A percentile compares a stretch with the other conserved stretches of the same genome.
Conservation (phyloP, 2,113 vertebrate species). For the Poeciliopsis retropinna region DNA sequence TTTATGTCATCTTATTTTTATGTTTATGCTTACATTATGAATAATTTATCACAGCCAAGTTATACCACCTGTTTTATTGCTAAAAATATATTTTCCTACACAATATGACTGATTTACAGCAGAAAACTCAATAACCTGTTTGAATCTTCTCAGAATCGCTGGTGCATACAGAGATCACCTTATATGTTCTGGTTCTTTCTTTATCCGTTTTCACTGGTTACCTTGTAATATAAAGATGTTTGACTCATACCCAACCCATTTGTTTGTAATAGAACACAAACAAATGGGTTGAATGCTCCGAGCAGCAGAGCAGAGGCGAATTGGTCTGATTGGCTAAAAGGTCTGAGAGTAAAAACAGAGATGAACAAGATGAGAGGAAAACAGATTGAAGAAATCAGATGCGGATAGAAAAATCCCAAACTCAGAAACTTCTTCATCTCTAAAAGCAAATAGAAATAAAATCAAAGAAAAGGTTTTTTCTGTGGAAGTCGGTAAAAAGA, state of each 20-base stretch:
- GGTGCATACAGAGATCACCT: no score
- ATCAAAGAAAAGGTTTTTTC: neutral
- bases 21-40: neutral
- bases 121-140: neutral
- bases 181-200: no score
- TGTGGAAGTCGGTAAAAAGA: no score
- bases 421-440: neutral
- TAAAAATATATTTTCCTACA: neutral
- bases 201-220: neutral
- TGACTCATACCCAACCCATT: no score
- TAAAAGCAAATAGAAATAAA: neutral
- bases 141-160: no score
- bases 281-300: slow-evolving; percentile 5
- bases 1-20: neutral
- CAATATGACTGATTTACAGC: neutral
- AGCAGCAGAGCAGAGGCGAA: neutral
- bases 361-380: neutral
- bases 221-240: neutral
- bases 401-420: slow-evolving; percentile 5
- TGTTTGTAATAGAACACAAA: neutral
- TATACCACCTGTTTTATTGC: neutral
- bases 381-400: neutral
- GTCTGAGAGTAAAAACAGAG: neutral
- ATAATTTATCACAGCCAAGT: neutral
- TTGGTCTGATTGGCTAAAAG: slow-evolving; percentile 14